These are phyloP conservation scores for Coluber constrictor DNA, from an alignment of 2,797 vertebrate species.

Conservation along the genomic window DNA sequence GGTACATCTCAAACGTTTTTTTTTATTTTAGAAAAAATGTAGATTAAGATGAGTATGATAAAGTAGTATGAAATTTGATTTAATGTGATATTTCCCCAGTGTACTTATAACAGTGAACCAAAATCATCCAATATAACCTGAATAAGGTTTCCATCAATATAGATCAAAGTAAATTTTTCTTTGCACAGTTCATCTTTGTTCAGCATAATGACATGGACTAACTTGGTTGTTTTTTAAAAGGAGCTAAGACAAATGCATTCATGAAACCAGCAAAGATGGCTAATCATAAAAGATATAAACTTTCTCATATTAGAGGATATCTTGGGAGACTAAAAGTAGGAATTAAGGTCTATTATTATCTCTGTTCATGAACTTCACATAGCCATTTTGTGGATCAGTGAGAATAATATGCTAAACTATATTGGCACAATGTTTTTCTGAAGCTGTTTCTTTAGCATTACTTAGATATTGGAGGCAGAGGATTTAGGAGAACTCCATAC, in stretches of 20 bases:
- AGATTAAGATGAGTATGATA: not conserved
- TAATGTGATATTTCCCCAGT: not conserved
- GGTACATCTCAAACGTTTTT: not conserved
- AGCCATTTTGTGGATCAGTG: not conserved
- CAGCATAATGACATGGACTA: not conserved
- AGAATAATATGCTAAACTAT: not conserved
- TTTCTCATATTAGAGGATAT: not conserved
- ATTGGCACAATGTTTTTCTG: not conserved
- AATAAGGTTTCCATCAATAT: not conserved
- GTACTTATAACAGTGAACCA: not conserved
- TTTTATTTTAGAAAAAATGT: not conserved
- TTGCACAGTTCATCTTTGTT: not conserved
- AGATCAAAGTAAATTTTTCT: not conserved
- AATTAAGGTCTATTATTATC: not conserved
- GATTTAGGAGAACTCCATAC: not conserved
- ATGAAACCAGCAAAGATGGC: not conserved
- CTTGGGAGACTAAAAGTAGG: not conserved
- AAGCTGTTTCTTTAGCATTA: not conserved
- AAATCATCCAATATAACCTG: not conserved
- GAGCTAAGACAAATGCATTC: not conserved
- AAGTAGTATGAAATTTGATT: not conserved
- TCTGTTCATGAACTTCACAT: not conserved
- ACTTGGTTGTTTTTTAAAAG: not conserved
- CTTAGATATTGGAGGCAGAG: not conserved
- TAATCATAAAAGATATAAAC: not conserved